These are phyloP conservation scores for Rhizoglyphus robini DNA, from an alignment of 1,140 invertebrate genomes.

Conservation along the genomic window DNA sequence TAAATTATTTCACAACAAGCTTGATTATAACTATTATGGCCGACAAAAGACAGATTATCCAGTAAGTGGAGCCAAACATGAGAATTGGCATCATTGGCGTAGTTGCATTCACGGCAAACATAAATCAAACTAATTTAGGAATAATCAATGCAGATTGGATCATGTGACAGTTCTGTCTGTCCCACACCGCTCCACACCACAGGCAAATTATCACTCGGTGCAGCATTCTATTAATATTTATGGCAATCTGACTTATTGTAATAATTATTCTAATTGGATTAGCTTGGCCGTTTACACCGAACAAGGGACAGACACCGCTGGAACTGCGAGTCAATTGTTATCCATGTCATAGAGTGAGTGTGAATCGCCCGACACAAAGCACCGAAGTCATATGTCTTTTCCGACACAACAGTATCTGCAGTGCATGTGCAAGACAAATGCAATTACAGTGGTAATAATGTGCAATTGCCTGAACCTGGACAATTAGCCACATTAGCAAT, in stretches of 20 bases:
- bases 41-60: slow-evolving; percentile 4
- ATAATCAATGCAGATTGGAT: background rate
- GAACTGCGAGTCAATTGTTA: background rate
- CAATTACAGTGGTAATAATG: no score
- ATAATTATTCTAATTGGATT: slow-evolving; percentile 7
- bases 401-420: background rate
- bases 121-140: slow-evolving; percentile 12
- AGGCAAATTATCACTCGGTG: slow-evolving; percentile 1
- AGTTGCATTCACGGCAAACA: background rate
- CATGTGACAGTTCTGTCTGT: background rate
- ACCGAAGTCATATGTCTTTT: background rate
- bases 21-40: no score
- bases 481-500: no score
- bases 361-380: background rate
- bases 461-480: no score
- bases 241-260: background rate
- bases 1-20: no score
- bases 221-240: slow-evolving; percentile 7
- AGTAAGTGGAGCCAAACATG: background rate
- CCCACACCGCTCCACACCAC: background rate
- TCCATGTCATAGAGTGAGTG: background rate
- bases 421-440: background rate
- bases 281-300: background rate
- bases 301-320: slow-evolving; percentile 1
- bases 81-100: background rate